Conservation (phyloP, 2,797 vertebrate genomes). For the Euphonia xanthogaster region DNA sequence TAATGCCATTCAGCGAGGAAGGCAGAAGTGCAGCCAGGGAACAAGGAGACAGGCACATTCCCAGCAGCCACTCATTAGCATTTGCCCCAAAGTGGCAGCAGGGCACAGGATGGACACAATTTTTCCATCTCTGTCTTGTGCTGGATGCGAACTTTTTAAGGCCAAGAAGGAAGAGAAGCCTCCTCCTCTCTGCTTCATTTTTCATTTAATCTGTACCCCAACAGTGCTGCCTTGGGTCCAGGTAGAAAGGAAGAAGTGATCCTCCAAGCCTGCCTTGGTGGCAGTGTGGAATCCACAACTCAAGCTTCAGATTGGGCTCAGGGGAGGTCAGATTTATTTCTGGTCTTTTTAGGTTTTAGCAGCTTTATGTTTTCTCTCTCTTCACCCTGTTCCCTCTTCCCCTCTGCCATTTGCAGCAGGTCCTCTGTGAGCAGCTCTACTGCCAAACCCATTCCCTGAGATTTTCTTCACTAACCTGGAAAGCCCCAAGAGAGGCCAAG, state of each 20-base stretch:
- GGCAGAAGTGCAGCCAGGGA: constrained; percentile 56
- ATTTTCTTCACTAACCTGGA: not conserved
- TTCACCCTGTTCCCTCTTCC: not conserved
- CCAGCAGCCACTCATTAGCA: constrained; percentile 36
- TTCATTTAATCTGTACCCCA: not conserved
- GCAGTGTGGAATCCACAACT: not conserved
- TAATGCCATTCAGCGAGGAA: constrained; percentile 66
- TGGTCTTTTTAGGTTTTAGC: not conserved
- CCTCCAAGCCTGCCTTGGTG: not conserved
- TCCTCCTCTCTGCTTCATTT: not conserved
- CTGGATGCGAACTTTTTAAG: not conserved
- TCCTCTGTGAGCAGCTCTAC: not conserved
- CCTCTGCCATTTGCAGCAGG: not conserved
- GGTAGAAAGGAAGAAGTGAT: constrained; percentile 4
- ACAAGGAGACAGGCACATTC: constrained; percentile 35
- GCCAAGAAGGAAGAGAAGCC: not conserved
- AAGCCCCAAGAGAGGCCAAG: not conserved
- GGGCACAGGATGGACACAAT: not conserved
- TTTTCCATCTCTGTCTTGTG: not conserved
- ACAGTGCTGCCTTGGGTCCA: not conserved
- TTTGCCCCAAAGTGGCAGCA: constrained; percentile 24
- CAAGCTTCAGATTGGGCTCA: not conserved
- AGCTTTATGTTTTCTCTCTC: not conserved
- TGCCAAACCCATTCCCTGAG: not conserved
- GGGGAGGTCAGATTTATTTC: not conserved